phyloP scores from a whole-genome alignment of 2,113 vertebrate genomes.

The Sisor rabdophorus region DNA sequence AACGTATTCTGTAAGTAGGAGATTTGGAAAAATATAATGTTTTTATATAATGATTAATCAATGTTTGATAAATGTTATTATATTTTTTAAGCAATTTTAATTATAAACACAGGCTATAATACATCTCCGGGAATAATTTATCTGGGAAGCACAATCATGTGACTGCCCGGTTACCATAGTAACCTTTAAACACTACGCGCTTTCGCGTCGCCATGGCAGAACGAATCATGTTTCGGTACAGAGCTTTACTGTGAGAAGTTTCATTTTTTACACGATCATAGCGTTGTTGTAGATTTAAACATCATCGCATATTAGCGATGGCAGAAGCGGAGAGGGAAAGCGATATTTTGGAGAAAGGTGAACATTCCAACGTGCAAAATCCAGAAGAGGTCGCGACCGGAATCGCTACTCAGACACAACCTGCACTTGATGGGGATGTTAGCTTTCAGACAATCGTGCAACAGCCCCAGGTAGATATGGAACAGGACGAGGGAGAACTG shows the following conservation, averaged over 20 bases:
- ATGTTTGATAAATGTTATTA: no score
- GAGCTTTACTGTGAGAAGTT: no score
- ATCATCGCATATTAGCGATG: conserved; percentile 1
- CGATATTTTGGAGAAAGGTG: not conserved
- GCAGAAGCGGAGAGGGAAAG: conserved; percentile 9
- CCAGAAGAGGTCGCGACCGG: not conserved
- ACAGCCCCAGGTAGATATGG: not conserved
- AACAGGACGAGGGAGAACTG: not conserved
- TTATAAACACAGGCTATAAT: not conserved
- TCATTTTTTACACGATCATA: no score
- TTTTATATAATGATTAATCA: no score
- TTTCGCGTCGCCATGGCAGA: no score
- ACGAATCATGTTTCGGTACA: no score
- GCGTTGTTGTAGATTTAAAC: not conserved
- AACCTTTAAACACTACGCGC: conserved; percentile 46
- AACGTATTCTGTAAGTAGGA: not conserved
- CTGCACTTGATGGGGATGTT: not conserved
- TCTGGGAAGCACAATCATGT: conserved; percentile 28
- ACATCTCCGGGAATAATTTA: not conserved
- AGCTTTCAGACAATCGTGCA: not conserved
- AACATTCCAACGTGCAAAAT: not conserved
- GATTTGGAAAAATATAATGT: no score
- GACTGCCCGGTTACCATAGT: conserved; percentile 44
- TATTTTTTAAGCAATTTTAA: no score
- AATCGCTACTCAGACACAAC: not conserved